Evolutionary conservation across 2,888 invertebrate species (phyloP).

Genomic region (Noctua comes): DNA sequence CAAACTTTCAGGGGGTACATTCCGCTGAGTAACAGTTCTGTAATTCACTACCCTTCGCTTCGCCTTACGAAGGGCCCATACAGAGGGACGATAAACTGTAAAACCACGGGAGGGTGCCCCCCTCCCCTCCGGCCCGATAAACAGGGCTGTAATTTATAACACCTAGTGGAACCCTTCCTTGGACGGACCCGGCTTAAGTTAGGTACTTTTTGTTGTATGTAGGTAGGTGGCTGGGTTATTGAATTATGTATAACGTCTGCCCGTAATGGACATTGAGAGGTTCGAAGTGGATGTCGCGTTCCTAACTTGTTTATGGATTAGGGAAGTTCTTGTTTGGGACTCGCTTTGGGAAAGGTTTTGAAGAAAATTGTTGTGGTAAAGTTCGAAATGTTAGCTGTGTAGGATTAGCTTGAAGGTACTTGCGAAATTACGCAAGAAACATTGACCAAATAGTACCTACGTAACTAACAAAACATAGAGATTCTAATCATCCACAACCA

Average conservation of each 20-base stretch:
- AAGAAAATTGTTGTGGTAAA: background rate
- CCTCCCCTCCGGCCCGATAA: slow-evolving; percentile 85
- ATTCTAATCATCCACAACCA: background rate
- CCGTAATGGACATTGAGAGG: slow-evolving; percentile 64
- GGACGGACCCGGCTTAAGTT: slow-evolving; percentile 73
- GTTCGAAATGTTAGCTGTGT: background rate
- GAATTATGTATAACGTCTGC: slow-evolving; percentile 65
- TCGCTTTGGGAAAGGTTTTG: slow-evolving; percentile 22
- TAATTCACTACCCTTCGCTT: slow-evolving; percentile 83
- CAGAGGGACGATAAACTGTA: slow-evolving; percentile 88
- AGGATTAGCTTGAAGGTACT: background rate
- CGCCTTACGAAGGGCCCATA: slow-evolving; percentile 81
- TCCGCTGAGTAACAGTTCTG: slow-evolving; percentile 84
- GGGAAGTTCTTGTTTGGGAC: slow-evolving; percentile 33
- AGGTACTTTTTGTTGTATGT: slow-evolving; percentile 62
- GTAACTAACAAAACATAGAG: background rate
- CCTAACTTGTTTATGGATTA: slow-evolving; percentile 49
- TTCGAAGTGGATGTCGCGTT: slow-evolving; percentile 46
- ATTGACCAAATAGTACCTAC: background rate
- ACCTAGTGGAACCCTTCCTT: slow-evolving; percentile 82
- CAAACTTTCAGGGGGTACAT: slow-evolving; percentile 78
- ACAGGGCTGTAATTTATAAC: slow-evolving; percentile 89
- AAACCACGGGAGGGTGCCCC: slow-evolving; percentile 87
- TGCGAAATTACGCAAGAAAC: too few relatives aligned
- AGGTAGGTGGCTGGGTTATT: slow-evolving; percentile 56